These are phyloP conservation scores for Akabosia matsudoensis DNA, from an alignment of 1,140 invertebrate genomes.

Conservation along the genomic window DNA sequence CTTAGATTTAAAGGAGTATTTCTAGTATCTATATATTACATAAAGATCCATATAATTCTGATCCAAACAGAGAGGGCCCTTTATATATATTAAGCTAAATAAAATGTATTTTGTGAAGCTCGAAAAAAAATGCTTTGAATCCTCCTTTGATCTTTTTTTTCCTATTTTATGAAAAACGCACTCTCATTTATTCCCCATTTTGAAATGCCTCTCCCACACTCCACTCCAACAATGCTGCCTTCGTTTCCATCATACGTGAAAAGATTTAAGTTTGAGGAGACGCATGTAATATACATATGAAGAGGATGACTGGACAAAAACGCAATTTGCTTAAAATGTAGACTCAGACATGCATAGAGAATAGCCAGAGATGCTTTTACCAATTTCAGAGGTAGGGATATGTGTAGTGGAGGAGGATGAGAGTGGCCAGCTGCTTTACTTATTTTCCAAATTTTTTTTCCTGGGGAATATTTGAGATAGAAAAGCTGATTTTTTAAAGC, in stretches of 20 bases:
- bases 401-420: background rate
- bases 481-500: slow-evolving; percentile 11
- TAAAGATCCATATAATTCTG: background rate
- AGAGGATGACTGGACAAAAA: slow-evolving; percentile 18
- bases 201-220: slow-evolving; percentile 17
- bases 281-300: slow-evolving; percentile 15
- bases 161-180: slow-evolving; percentile 40
- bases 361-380: slow-evolving; percentile 1
- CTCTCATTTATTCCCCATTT: slow-evolving; percentile 43
- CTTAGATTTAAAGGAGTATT: no score
- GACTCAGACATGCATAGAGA: background rate
- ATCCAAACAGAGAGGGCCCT: background rate
- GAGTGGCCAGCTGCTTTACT: slow-evolving; percentile 15
- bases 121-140: slow-evolving; percentile 4
- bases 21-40: background rate
- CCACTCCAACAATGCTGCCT: slow-evolving; percentile 8
- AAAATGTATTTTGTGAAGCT: background rate
- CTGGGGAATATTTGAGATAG: background rate
- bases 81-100: background rate
- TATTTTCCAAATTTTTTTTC: slow-evolving; percentile 8
- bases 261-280: no score
- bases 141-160: slow-evolving; percentile 45
- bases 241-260: slow-evolving; percentile 25
- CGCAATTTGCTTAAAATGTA: slow-evolving; percentile 12
- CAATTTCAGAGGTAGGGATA: background rate